phyloP scores from a whole-genome alignment of 2,113 vertebrate species.

The Hemibagrus wyckioides region DNA sequence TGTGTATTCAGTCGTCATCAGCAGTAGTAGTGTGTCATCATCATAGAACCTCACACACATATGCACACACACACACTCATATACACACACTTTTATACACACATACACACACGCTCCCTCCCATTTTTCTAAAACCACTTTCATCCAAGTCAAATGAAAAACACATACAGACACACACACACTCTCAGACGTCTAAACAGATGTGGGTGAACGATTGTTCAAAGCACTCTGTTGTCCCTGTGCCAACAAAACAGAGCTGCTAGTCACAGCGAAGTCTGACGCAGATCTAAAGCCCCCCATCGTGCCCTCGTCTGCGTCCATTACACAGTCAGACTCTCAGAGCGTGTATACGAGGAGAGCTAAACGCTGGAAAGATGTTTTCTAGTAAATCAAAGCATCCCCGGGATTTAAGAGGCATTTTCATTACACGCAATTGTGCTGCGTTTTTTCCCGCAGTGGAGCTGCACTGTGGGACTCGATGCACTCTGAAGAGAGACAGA shows the following conservation, averaged over 20 bases:
- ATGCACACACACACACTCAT: neutral
- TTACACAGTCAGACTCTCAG: neutral
- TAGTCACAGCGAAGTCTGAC: conserved; percentile 4
- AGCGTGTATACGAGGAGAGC: neutral
- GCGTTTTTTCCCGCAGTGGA: conserved; percentile 1
- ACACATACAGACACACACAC: neutral
- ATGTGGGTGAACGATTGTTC: conserved; percentile 22
- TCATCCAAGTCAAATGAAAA: conserved; percentile 8
- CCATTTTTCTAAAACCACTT: neutral
- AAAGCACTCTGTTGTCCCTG: conserved; percentile 28
- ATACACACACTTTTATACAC: neutral
- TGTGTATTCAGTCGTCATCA: neutral
- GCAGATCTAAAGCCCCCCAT: conserved; percentile 17
- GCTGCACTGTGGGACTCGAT: neutral
- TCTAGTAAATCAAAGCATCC: conserved; percentile 40
- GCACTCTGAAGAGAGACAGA: neutral
- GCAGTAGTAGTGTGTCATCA: too few relatives aligned
- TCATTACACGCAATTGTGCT: conserved; percentile 21
- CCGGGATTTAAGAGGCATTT: conserved; percentile 36
- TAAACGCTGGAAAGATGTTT: neutral
- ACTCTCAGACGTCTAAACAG: conserved; percentile 11
- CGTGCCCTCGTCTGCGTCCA: conserved; percentile 25
- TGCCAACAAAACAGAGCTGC: conserved; percentile 22
- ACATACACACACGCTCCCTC: neutral
- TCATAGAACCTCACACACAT: neutral